Conservation (phyloP, 2,888 invertebrate species). For the Oscheius sp. region DNA sequence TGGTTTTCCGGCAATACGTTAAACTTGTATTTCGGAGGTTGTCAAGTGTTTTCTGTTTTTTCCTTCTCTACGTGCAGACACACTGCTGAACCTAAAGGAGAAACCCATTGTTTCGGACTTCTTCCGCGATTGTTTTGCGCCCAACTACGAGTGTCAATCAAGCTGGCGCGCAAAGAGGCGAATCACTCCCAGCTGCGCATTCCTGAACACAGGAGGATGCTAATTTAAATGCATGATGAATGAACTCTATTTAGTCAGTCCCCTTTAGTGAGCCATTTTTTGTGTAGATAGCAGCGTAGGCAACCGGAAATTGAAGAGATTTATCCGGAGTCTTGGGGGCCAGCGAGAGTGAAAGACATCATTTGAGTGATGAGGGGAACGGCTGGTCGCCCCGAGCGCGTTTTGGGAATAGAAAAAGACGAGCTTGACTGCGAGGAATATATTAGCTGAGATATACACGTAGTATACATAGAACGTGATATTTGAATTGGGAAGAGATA, state of each 20-base stretch:
- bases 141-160: slow-evolving; percentile 38
- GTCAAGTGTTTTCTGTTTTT: too few relatives aligned
- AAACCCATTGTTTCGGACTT: slow-evolving; percentile 34
- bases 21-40: too few relatives aligned
- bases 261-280: neutral
- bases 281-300: neutral
- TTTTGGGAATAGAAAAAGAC: too few relatives aligned
- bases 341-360: neutral
- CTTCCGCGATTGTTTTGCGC: slow-evolving; percentile 36
- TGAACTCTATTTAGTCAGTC: neutral
- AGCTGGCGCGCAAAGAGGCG: slow-evolving; percentile 27
- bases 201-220: slow-evolving; percentile 27
- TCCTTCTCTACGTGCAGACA: too few relatives aligned
- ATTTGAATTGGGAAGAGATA: too few relatives aligned
- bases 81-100: slow-evolving; percentile 17
- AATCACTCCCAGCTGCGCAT: slow-evolving; percentile 36
- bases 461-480: too few relatives aligned
- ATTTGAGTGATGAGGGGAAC: slow-evolving; percentile 12
- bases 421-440: too few relatives aligned
- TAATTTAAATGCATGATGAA: slow-evolving; percentile 25
- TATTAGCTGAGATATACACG: too few relatives aligned
- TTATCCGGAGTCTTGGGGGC: neutral
- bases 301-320: neutral
- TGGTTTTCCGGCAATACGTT: too few relatives aligned
- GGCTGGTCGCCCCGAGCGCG: neutral